Conservation (phyloP, 2,113 vertebrate species). For the Xiphophorus couchianus region DNA sequence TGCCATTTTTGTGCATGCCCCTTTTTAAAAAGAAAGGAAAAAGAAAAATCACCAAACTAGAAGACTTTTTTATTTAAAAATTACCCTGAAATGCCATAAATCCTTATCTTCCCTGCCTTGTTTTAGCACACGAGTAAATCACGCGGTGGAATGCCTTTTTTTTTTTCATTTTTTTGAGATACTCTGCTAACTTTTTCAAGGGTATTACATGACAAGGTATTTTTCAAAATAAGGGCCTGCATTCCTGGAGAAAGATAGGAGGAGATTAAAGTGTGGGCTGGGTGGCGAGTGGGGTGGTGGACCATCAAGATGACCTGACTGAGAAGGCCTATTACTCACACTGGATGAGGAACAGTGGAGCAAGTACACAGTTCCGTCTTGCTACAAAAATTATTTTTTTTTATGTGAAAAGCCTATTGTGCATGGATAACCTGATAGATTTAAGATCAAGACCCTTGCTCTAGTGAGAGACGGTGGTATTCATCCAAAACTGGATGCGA, state of each 20-base stretch:
- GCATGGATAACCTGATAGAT: neutral
- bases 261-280: constrained; percentile 67
- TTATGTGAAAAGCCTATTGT: neutral
- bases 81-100: constrained; percentile 57
- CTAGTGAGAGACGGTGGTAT: neutral
- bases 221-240: constrained; percentile 76
- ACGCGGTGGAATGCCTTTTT: constrained; percentile 58
- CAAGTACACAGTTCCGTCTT: constrained; percentile 26
- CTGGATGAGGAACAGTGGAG: constrained; percentile 33
- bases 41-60: constrained; percentile 29
- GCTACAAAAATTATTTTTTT: neutral
- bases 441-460: neutral
- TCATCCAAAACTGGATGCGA: neutral
- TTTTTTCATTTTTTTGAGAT: constrained; percentile 13
- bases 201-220: constrained; percentile 79
- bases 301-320: constrained; percentile 59
- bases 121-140: constrained; percentile 71
- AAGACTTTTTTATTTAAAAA: constrained; percentile 68
- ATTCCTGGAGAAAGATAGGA: constrained; percentile 79
- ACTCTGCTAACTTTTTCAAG: constrained; percentile 72
- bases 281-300: constrained; percentile 37
- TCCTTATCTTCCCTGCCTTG: constrained; percentile 62
- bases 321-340: constrained; percentile 60
- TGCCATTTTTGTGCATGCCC: constrained; percentile 44
- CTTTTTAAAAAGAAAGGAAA: neutral